These are phyloP conservation scores for Agrotis segetum DNA, from an alignment of 2,888 invertebrate species.

Conservation along the genomic window DNA sequence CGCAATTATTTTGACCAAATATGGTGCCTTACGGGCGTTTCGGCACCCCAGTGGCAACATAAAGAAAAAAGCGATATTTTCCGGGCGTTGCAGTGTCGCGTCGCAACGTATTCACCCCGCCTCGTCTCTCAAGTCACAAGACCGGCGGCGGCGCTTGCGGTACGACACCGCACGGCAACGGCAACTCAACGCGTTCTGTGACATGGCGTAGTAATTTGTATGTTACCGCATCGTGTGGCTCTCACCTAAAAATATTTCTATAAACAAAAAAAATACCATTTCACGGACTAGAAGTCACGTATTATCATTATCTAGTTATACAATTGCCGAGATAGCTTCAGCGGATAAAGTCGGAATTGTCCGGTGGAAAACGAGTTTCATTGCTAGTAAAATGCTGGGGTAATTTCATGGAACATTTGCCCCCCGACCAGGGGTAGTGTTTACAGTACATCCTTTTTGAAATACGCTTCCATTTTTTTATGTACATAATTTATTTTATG, in stretches of 20 bases:
- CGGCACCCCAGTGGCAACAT: no score
- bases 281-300: slow-evolving; percentile 50
- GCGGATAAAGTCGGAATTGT: slow-evolving; percentile 77
- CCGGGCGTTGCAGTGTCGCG: no score
- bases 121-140: neutral
- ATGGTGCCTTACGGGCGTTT: no score
- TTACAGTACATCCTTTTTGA: slow-evolving; percentile 70
- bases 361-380: slow-evolving; percentile 69
- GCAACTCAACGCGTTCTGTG: neutral
- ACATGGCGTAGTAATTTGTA: no score
- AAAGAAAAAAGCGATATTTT: no score
- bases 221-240: no score
- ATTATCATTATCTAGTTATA: slow-evolving; percentile 62
- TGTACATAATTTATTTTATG: slow-evolving; percentile 67
- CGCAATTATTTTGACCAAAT: no score
- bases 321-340: slow-evolving; percentile 64
- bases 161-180: neutral
- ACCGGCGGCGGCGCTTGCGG: neutral
- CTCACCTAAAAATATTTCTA: slow-evolving; percentile 23
- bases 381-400: slow-evolving; percentile 80
- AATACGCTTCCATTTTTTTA: slow-evolving; percentile 65
- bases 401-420: slow-evolving; percentile 88
- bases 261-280: slow-evolving; percentile 38
- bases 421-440: slow-evolving; percentile 80
- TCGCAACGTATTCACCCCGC: neutral